phyloP scores from a whole-genome alignment of 2,113 vertebrate genomes.

The Eulacestoma nigropectus region DNA sequence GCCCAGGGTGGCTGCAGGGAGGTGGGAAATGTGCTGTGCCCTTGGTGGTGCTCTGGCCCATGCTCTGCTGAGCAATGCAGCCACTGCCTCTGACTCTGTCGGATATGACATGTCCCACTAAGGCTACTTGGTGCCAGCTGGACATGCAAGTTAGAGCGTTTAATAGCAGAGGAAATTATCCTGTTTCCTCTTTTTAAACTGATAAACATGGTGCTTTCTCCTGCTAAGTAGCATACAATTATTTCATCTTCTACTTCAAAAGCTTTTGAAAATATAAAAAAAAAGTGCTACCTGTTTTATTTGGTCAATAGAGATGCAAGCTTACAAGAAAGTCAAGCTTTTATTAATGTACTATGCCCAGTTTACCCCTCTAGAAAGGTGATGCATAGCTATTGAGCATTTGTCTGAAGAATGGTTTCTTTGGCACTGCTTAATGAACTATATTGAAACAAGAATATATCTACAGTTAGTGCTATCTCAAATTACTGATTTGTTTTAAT shows the following conservation, averaged over 20 bases:
- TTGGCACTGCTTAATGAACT: neutral
- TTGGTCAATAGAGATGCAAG: neutral
- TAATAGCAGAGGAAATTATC: neutral
- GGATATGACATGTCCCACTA: neutral
- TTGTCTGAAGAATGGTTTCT: neutral
- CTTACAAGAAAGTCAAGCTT: neutral
- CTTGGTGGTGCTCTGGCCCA: rapidly evolving
- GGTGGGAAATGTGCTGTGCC: neutral
- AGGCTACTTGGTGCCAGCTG: neutral
- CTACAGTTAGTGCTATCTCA: neutral
- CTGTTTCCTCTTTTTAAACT: neutral
- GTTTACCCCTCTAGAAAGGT: neutral
- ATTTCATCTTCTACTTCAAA: neutral
- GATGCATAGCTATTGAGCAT: neutral
- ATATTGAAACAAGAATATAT: neutral
- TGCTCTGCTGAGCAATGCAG: neutral
- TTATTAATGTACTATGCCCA: neutral
- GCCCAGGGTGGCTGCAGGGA: neutral
- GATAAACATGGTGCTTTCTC: neutral
- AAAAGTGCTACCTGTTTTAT: neutral
- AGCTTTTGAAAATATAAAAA: neutral
- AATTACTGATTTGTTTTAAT: slow-evolving; percentile 5
- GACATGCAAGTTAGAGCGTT: neutral
- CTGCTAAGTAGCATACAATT: neutral
- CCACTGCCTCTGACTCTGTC: neutral